Conservation (phyloP, 2,888 invertebrate species). For the Conomelus anceps region DNA sequence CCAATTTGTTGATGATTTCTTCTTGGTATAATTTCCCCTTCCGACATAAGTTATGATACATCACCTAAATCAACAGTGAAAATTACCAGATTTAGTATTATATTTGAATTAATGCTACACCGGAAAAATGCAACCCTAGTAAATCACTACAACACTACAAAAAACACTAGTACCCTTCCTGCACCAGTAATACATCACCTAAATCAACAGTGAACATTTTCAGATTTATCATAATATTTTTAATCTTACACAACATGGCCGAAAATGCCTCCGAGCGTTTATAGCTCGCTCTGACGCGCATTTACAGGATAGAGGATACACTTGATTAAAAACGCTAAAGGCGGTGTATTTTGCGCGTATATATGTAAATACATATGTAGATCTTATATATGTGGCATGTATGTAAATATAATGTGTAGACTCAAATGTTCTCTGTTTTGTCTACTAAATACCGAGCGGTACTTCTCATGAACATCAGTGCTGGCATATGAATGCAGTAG, state of each 20-base stretch:
- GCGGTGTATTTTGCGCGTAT: background rate
- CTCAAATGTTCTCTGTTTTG: background rate
- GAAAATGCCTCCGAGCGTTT: background rate
- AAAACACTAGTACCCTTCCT: no score
- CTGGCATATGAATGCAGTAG: background rate
- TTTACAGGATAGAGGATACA: no score
- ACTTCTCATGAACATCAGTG: background rate
- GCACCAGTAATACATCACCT: background rate
- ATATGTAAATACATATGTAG: background rate
- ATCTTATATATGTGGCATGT: background rate
- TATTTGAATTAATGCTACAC: no score
- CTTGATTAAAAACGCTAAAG: background rate
- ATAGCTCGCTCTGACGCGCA: background rate
- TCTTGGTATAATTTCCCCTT: no score
- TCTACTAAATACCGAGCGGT: background rate
- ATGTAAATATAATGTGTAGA: background rate
- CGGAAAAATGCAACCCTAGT: no score
- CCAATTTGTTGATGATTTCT: no score
- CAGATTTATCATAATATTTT: background rate
- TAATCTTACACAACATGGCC: background rate
- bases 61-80: no score
- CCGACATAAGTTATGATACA: no score
- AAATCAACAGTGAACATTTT: background rate
- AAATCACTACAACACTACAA: no score
- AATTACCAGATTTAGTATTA: no score